Evolutionary conservation across 2,888 invertebrate species (phyloP).

Genomic region (Andrena fulva): DNA sequence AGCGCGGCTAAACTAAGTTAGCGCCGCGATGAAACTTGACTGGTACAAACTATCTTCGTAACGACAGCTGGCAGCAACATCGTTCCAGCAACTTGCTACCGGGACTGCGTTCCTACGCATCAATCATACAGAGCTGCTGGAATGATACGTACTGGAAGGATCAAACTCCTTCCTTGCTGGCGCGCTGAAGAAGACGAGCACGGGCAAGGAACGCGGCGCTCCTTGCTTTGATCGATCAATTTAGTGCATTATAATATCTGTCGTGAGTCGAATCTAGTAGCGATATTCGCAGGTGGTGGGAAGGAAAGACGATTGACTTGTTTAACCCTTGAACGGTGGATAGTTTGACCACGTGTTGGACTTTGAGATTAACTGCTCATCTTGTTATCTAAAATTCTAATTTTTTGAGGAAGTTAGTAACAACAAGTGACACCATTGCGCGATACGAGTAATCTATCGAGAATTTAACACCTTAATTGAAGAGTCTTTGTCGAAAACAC

Average conservation of each 20-base stretch:
- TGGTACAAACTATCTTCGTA: slow-evolving; percentile 75
- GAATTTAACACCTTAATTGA: too few species aligned
- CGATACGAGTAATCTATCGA: too few species aligned
- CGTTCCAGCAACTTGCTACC: slow-evolving; percentile 61
- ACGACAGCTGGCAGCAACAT: slow-evolving; percentile 74
- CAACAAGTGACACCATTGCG: too few species aligned
- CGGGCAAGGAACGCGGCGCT: not conserved
- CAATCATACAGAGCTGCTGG: slow-evolving; percentile 55
- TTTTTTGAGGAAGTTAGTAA: too few species aligned
- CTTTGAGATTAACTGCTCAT: too few species aligned
- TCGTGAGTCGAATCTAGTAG: not conserved
- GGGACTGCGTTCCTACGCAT: slow-evolving; percentile 50
- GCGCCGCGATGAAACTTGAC: slow-evolving; percentile 74
- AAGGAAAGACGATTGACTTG: too few species aligned
- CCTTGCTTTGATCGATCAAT: slow-evolving; percentile 9
- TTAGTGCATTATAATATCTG: not conserved
- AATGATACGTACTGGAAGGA: slow-evolving; percentile 51
- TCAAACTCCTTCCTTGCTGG: slow-evolving; percentile 11
- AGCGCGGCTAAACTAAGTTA: slow-evolving; percentile 72
- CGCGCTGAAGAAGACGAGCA: slow-evolving; percentile 4
- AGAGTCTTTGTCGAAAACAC: too few species aligned
- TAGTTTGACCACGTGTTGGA: too few species aligned
- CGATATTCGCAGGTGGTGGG: too few species aligned
- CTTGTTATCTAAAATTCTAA: too few species aligned
- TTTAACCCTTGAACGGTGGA: too few species aligned